Conservation (phyloP, 2,888 invertebrate genomes). For the Eilema sororculum region DNA sequence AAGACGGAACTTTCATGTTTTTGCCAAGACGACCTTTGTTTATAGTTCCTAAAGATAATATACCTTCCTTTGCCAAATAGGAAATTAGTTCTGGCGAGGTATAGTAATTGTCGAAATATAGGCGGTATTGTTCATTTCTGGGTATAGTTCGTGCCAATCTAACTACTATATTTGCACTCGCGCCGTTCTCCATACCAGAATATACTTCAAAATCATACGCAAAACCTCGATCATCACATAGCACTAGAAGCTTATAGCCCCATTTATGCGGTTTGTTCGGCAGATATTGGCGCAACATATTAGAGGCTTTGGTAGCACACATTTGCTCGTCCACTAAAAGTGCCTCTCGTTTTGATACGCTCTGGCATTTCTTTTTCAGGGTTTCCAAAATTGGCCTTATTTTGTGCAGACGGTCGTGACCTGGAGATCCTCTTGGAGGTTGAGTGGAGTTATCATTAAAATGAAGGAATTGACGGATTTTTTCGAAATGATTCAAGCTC, state of each 20-base stretch:
- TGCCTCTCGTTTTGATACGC: slow-evolving; percentile 20
- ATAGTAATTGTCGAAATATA: slow-evolving; percentile 41
- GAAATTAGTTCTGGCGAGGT: slow-evolving; percentile 34
- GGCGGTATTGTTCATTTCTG: slow-evolving; percentile 20
- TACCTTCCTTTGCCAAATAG: slow-evolving; percentile 29
- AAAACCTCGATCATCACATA: no score
- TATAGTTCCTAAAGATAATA: slow-evolving; percentile 7
- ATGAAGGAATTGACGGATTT: slow-evolving; percentile 31
- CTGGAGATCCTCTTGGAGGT: slow-evolving; percentile 16
- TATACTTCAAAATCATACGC: slow-evolving; percentile 37
- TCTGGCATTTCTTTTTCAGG: neutral
- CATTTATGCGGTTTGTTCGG: slow-evolving; percentile 39
- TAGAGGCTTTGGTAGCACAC: slow-evolving; percentile 35
- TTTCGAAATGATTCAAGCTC: no score
- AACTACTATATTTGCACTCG: slow-evolving; percentile 17
- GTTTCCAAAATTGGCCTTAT: no score
- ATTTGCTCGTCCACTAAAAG: slow-evolving; percentile 33
- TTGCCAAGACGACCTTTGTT: slow-evolving; percentile 9
- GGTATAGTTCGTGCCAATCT: slow-evolving; percentile 11
- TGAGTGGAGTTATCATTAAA: slow-evolving; percentile 21
- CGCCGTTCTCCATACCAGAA: slow-evolving; percentile 27
- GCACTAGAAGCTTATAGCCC: slow-evolving; percentile 35
- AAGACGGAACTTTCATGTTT: neutral
- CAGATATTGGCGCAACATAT: slow-evolving; percentile 33
- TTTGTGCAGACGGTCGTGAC: slow-evolving; percentile 17